Conservation (phyloP, 2,113 vertebrate genomes). For the Girardinichthys multiradiatus region DNA sequence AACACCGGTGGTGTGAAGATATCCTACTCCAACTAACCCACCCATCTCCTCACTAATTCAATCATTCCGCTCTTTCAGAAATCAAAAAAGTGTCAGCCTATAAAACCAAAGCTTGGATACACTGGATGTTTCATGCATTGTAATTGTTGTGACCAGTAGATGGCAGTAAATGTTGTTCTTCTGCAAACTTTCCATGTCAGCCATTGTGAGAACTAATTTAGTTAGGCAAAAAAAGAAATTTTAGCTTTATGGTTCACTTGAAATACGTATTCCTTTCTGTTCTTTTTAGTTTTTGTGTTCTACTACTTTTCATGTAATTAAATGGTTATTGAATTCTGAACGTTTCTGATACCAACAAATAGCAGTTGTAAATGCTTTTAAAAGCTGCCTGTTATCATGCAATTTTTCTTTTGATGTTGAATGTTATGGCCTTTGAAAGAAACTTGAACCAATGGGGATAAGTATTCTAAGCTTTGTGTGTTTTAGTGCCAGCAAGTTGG, state of each 20-base stretch:
- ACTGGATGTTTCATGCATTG: constrained; percentile 8
- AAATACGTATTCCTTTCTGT: background rate
- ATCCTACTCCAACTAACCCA: constrained; percentile 1
- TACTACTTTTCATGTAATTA: background rate
- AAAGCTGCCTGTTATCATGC: background rate
- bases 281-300: background rate
- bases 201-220: background rate
- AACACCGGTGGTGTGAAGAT: constrained; percentile 6
- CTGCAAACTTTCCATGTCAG: constrained; percentile 6
- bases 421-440: constrained; percentile 16
- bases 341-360: background rate
- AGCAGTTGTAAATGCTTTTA: background rate
- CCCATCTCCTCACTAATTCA: background rate
- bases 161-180: constrained; percentile 67
- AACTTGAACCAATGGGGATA: constrained; percentile 20
- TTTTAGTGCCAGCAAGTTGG: constrained; percentile 54
- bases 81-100: background rate
- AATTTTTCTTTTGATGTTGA: constrained; percentile 1
- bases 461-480: constrained; percentile 8
- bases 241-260: background rate
- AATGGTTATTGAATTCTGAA: background rate
- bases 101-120: background rate
- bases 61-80: constrained; percentile 43
- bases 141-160: constrained; percentile 58
- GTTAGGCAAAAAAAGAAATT: background rate